Percentiles rank a stretch among this genome's conserved stretches.
Conservation (phyloP, 2,888 invertebrate genomes). For the Zygothrica quintamaculata region DNA sequence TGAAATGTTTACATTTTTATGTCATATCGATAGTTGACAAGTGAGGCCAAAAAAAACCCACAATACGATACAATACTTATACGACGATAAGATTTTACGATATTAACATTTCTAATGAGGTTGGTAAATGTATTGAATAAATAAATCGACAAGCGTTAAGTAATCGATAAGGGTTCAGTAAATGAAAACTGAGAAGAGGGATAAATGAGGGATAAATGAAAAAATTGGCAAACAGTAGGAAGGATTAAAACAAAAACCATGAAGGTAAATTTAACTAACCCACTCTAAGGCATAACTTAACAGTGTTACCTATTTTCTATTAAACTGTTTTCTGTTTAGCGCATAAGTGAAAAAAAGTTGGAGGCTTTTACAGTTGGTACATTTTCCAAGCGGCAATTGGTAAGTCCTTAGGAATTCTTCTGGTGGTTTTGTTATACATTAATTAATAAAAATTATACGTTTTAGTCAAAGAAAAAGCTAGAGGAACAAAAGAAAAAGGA, state of each 20-base stretch:
- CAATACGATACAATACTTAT: too few relatives aligned
- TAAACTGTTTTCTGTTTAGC: slow-evolving; percentile 75
- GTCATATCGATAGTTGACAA: too few relatives aligned
- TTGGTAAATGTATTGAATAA: too few relatives aligned
- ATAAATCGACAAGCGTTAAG: too few relatives aligned
- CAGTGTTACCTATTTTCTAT: neutral
- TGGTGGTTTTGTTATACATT: neutral
- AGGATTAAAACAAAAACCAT: slow-evolving; percentile 22
- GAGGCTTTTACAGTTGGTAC: slow-evolving; percentile 91
- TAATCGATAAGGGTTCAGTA: neutral
- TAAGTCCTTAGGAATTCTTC: slow-evolving; percentile 18
- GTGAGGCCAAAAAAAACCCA: too few relatives aligned
- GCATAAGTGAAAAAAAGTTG: slow-evolving; percentile 89
- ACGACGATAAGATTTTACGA: too few relatives aligned
- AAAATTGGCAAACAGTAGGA: slow-evolving; percentile 14
- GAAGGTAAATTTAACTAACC: slow-evolving; percentile 68
- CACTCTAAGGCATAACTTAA: too few relatives aligned
- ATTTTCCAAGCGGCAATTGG: slow-evolving; percentile 88
- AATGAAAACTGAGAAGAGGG: neutral
- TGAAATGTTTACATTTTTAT: neutral
- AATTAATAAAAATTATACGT: neutral
- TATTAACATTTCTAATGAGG: too few relatives aligned
- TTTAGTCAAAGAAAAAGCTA: slow-evolving; percentile 90
- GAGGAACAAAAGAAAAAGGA: slow-evolving; percentile 95
- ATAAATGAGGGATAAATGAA: slow-evolving; percentile 1